Evolutionary conservation across 92 coral and sea anemone genomes (phyloP).

Genomic region (Desmophyllum pertusum): DNA sequence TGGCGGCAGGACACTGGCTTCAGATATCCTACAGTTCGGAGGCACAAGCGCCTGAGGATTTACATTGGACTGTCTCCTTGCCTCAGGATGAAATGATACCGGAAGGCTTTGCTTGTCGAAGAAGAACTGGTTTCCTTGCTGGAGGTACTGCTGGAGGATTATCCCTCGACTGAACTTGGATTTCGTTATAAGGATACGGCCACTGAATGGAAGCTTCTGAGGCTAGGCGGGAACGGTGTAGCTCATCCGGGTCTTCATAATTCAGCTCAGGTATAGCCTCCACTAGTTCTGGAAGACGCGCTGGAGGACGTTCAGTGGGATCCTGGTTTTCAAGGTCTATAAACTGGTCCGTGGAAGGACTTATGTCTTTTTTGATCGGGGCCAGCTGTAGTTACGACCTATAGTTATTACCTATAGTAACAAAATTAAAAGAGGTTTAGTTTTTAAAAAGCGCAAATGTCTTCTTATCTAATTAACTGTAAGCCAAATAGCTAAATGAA

Average conservation of each 20-base stretch:
- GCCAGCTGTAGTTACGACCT: neutral
- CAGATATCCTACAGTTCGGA: too few relatives aligned
- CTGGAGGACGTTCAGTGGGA: conserved; percentile 19
- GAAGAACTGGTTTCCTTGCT: neutral
- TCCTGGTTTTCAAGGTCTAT: neutral
- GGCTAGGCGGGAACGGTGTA: neutral
- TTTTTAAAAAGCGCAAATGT: neutral
- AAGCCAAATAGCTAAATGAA: too few relatives aligned
- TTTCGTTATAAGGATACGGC: conserved; percentile 22
- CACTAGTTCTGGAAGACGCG: neutral
- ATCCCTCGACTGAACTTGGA: neutral
- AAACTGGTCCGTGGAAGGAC: neutral
- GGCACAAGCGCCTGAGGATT: neutral
- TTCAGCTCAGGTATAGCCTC: neutral
- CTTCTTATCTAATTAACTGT: too few relatives aligned
- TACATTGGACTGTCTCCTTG: neutral
- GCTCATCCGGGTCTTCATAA: conserved; percentile 8
- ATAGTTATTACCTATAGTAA: neutral
- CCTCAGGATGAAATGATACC: neutral
- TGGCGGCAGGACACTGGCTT: neutral
- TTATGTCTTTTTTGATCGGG: neutral
- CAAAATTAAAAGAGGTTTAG: neutral
- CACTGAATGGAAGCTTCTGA: neutral
- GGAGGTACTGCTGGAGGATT: neutral
- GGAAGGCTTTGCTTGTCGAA: neutral